Evolutionary conservation across 2,888 invertebrate genomes (phyloP).

Genomic region (Junonia oenone): DNA sequence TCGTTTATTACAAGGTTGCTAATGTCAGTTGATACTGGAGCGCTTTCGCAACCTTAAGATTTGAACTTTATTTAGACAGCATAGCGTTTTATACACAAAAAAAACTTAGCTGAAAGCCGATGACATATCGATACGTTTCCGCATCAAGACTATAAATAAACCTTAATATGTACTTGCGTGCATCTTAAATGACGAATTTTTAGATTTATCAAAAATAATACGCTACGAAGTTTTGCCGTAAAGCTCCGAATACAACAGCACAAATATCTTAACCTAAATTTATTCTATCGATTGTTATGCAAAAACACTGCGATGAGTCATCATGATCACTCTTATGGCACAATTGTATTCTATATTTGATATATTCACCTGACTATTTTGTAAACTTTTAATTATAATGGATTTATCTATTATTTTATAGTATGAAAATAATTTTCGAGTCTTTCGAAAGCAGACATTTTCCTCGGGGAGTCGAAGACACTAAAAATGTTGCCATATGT

Average conservation of each 20-base stretch:
- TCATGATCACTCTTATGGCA: conserved; percentile 44
- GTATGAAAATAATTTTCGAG: conserved; percentile 59
- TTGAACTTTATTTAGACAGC: conserved; percentile 54
- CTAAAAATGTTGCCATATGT: conserved; percentile 21
- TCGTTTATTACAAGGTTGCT: conserved; percentile 64
- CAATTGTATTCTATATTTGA: conserved; percentile 37
- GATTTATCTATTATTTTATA: conserved; percentile 52
- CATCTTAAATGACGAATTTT: conserved; percentile 3
- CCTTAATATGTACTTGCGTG: conserved; percentile 56
- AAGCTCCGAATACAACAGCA: conserved; percentile 60
- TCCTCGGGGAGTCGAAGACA: conserved; percentile 49
- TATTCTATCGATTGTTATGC: conserved; percentile 77
- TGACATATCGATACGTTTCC: conserved; percentile 72
- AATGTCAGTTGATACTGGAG: conserved; percentile 62
- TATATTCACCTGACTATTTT: conserved; percentile 62
- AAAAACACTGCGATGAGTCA: conserved; percentile 70
- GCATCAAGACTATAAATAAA: conserved; percentile 71
- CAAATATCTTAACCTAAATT: conserved; percentile 76
- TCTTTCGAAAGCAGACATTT: conserved; percentile 72
- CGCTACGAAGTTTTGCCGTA: conserved; percentile 51
- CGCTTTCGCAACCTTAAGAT: conserved; percentile 67
- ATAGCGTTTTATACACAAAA: conserved; percentile 58
- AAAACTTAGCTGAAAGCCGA: conserved; percentile 57
- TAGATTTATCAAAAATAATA: conserved; percentile 29
- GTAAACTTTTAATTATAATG: conserved; percentile 46